Evolutionary conservation across 2,888 invertebrate species (phyloP), one percentile per base, ranked within the genome.

Genomic region (Drosophila falleni): DNA sequence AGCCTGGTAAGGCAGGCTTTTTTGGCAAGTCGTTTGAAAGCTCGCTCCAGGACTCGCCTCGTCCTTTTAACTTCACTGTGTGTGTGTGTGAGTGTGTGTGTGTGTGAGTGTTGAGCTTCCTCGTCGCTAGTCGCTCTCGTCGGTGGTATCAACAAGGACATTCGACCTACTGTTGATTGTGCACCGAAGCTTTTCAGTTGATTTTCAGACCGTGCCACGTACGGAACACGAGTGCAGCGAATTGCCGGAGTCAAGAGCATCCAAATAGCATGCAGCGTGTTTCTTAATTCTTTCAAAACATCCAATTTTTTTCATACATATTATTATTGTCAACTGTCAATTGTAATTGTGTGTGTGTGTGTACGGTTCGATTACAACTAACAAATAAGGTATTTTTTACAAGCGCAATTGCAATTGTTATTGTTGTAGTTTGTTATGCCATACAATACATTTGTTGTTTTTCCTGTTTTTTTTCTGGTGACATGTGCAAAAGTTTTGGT

Each of bases 121-220:
- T 66, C 69, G 46, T 78, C 56, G 75, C n/a, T 61, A 15, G 35
- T 50, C 74, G 72, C 47, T 41, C 58, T 71, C 68, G 76, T 65
- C 47, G 62, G 64, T 68, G 78, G 81, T 89, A 89, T 87, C 85
- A 87, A 75, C 81, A 89, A 87, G 89, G 85, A 87, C 89, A 84
- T 89, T 81, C 85, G 87, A 87, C 85, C 89, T 86, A 89, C 85
- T 86, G 85, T 86, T 86, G 85, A 89, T 86, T 86, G 87, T 68
- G 74, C 59, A 69, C 67, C 76, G 75, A 89, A 86, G 85, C 85
- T 87, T 87, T 83, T 86, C 85, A 86, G 89, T 86, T 87, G 79
- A 89, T 81, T 87, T 87, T 79, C 80, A 89, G 85, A 79, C 89
- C 79, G 87, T 84, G 85, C 81, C 79, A 89, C 79, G 87, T 75